Base-by-base conservation (phyloP, 2,113 vertebrate species). In the Desmodus rotundus region DNA sequence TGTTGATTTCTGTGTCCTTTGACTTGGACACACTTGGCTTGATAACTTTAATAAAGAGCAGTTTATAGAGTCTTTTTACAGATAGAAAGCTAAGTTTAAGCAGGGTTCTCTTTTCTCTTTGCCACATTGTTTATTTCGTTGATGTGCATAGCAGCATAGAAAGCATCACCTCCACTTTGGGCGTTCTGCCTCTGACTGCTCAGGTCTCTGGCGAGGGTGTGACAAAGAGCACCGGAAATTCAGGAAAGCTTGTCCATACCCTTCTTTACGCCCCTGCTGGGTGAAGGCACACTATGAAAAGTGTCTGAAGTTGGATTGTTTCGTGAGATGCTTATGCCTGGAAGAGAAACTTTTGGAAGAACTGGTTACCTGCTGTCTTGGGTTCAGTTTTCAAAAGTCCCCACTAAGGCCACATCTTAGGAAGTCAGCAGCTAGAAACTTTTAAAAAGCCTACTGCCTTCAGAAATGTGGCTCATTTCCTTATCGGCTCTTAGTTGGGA, bases 321-420 rank as follows among this genome's bases (percentile, higher is more conserved):
- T 95, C 43, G 43, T 65, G 70, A 93, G 78, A 73, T 91, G 31
- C 24, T 45, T 83, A 2, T 85, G 26, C 16, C 92, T 73, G 24
- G 61, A 87, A 95, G 74, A 95, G 84, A 94, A 95, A 67, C 50
- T 92, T 93, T 56, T 56, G 43, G 63, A 93, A 94, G 82, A 95
- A 89, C 50, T 68, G 81, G 15, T 86, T 93, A 85, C 87, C n/a
- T 52, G 33, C 47, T 89, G 17, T 81, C 45, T 90, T 84, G 58
- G 74, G 33, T 87, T 92, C 73, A 87, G 58, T 83, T 97, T 89
- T 93, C 68, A 82, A 63, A 95, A 89, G 61, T 52, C 58, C 20
- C 50, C 85, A 45, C 70, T 87, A 81, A 92, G 90, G 94, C 87
- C 76, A 86, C 26, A 92, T 80, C 50, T 91, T 96, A 93, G 0